phyloP scores from a whole-genome alignment of 2,797 vertebrate genomes.

The Rhincodon typus region DNA sequence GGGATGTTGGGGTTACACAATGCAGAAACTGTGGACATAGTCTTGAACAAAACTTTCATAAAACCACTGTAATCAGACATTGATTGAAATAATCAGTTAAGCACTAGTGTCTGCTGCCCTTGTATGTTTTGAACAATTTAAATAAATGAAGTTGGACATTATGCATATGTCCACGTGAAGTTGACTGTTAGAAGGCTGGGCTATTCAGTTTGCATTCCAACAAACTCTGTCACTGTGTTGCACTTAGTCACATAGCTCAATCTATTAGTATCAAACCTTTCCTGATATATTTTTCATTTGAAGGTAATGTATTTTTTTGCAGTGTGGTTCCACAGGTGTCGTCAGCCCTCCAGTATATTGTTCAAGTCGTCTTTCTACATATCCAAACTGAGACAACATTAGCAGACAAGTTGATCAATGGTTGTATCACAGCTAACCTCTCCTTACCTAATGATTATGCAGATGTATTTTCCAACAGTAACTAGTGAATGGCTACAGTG shows the following conservation, averaged over 20 bases:
- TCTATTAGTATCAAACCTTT: neutral
- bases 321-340: neutral
- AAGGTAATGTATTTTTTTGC: neutral
- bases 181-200: neutral
- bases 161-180: too few species aligned
- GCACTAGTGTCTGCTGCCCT: neutral
- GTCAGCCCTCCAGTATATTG: neutral
- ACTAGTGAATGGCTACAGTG: neutral
- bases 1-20: neutral
- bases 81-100: neutral
- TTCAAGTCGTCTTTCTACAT: neutral
- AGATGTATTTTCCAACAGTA: neutral
- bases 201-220: neutral
- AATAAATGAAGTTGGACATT: neutral
- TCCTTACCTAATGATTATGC: neutral
- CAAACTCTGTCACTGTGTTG: neutral
- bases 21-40: neutral
- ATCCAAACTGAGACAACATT: neutral
- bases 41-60: neutral
- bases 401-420: neutral
- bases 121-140: neutral
- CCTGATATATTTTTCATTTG: neutral
- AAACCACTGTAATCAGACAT: neutral
- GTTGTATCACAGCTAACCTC: neutral
- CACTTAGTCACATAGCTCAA: neutral